Conservation (phyloP, 2,113 vertebrate genomes). For the Leucosticte australis region DNA sequence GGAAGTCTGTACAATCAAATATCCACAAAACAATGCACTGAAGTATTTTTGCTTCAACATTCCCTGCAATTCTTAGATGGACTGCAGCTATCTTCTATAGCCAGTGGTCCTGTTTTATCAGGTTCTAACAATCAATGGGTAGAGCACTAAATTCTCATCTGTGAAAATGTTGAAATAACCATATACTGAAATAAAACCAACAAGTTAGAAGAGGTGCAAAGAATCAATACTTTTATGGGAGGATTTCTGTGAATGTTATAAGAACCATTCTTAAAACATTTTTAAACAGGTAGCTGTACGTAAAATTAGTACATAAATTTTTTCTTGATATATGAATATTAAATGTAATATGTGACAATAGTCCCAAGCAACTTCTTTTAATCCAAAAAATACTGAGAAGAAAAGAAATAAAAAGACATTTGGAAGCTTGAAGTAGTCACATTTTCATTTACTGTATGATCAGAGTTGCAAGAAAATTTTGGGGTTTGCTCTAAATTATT, state of each 20-base stretch:
- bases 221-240: not conserved
- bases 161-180: not conserved
- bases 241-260: not conserved
- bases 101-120: not conserved
- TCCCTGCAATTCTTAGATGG: not conserved
- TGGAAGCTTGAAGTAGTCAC: not conserved
- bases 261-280: not conserved
- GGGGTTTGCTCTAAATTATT: not conserved
- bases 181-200: not conserved
- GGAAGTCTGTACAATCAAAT: not conserved
- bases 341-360: constrained; percentile 9
- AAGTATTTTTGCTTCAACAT: not conserved
- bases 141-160: not conserved
- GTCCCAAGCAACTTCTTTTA: not conserved
- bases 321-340: not conserved
- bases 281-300: not conserved
- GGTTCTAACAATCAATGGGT: not conserved
- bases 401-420: not conserved
- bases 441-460: constrained; percentile 3
- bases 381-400: not conserved
- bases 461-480: not conserved
- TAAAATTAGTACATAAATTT: not conserved
- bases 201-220: not conserved
- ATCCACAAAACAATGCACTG: not conserved
- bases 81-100: not conserved